phyloP scores from a whole-genome alignment of 2,797 vertebrate genomes.

The Buphagus erythrorhynchus region DNA sequence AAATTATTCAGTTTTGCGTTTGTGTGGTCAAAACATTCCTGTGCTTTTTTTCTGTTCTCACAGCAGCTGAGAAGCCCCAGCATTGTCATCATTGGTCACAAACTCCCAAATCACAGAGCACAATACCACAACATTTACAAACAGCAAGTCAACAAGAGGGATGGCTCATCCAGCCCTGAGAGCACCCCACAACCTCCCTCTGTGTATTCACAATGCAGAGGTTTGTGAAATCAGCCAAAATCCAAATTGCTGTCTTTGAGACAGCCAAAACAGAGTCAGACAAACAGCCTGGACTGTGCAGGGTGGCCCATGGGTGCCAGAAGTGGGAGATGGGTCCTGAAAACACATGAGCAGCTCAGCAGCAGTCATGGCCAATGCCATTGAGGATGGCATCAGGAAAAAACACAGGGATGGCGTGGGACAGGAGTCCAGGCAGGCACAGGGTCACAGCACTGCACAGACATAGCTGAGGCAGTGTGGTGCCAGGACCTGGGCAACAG shows the following conservation, averaged over 20 bases:
- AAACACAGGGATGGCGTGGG: fast-evolving
- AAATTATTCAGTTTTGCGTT: background rate
- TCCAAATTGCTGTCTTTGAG: background rate
- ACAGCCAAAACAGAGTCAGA: background rate
- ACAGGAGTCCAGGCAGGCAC: background rate
- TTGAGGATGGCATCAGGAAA: fast-evolving
- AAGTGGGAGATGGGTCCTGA: fast-evolving
- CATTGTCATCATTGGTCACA: fast-evolving
- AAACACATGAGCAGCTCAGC: fast-evolving
- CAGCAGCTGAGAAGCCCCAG: fast-evolving
- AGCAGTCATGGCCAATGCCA: fast-evolving
- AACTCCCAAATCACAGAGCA: background rate
- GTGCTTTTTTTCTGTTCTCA: background rate
- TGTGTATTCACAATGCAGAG: fast-evolving
- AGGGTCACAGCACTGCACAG: background rate
- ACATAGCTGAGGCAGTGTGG: fast-evolving
- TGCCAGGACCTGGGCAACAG: background rate
- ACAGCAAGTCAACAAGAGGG: background rate
- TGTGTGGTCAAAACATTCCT: background rate
- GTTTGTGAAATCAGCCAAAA: background rate
- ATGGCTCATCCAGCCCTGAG: background rate
- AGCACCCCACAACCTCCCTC: background rate
- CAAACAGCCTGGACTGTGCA: background rate
- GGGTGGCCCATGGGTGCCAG: background rate
- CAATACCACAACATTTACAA: background rate